Evolutionary conservation across 2,797 vertebrate species (phyloP).

Genomic region (Dryobates pubescens): DNA sequence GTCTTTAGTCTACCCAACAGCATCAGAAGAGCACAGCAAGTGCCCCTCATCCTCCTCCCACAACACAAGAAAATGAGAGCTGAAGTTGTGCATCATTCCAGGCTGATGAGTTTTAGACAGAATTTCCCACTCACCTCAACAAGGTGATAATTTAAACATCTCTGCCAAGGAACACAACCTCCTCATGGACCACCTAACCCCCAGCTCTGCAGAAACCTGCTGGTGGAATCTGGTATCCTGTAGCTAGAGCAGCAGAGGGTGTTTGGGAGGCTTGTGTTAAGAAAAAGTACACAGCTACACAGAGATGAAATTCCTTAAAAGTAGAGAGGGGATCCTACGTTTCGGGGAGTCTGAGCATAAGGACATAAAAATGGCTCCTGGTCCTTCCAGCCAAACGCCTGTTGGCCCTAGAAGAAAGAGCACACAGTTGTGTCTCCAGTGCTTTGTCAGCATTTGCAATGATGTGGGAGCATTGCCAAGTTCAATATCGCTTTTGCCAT

Average conservation of each 20-base stretch:
- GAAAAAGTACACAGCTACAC: background rate
- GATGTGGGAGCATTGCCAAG: background rate
- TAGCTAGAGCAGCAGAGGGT: background rate
- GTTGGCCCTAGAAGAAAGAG: background rate
- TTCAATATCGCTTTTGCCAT: background rate
- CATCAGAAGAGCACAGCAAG: background rate
- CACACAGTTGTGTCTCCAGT: background rate
- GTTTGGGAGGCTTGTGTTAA: background rate
- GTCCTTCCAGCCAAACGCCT: background rate
- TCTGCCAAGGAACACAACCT: background rate
- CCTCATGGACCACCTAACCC: background rate
- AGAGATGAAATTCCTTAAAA: background rate
- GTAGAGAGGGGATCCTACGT: background rate
- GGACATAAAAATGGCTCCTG: background rate
- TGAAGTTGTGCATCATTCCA: conserved; percentile 1
- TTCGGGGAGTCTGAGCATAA: background rate
- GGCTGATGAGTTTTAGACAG: background rate
- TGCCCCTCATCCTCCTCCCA: background rate
- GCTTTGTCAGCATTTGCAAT: background rate
- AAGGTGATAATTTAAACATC: conserved; percentile 35
- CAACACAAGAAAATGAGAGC: background rate
- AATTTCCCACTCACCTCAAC: conserved; percentile 27
- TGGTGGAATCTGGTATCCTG: background rate
- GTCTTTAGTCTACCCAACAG: background rate
- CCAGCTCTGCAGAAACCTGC: background rate